Percentiles rank a stretch among this genome's conserved stretches.
phyloP scores from a whole-genome alignment of 2,797 vertebrate species.

The Iguana delicatissima region DNA sequence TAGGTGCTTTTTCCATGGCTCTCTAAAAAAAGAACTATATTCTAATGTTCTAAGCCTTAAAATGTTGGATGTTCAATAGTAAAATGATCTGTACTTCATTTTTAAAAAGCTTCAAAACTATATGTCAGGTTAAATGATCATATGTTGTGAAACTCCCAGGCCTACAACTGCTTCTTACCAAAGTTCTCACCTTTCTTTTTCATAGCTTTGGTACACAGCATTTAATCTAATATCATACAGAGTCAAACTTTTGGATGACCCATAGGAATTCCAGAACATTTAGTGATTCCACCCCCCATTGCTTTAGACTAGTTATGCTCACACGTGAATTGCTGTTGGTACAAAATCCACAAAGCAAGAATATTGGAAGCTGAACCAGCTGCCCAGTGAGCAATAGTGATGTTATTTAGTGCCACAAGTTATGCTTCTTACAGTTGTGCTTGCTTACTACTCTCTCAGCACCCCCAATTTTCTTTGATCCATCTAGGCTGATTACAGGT shows the following conservation, averaged over 20 bases:
- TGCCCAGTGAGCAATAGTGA: neutral
- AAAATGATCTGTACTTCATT: neutral
- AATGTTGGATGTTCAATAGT: neutral
- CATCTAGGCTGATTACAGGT: too few relatives aligned
- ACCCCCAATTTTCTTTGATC: too few relatives aligned
- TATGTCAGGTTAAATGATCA: neutral
- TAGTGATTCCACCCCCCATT: neutral
- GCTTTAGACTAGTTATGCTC: neutral
- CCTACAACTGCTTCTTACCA: neutral
- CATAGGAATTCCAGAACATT: neutral
- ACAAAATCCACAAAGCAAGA: neutral
- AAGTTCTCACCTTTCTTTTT: neutral
- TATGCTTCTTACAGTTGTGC: neutral
- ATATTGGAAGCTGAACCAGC: neutral
- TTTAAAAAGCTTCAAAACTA: neutral
- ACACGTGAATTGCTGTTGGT: neutral
- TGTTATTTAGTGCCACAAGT: neutral
- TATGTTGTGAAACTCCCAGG: neutral
- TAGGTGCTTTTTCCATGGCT: neutral
- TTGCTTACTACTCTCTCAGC: neutral
- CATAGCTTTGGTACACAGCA: neutral
- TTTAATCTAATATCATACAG: neutral
- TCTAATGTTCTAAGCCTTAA: neutral
- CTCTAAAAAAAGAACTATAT: neutral
- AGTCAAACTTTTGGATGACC: neutral